Conservation (phyloP, 2,888 invertebrate genomes). For the Lithophane leautieri region DNA sequence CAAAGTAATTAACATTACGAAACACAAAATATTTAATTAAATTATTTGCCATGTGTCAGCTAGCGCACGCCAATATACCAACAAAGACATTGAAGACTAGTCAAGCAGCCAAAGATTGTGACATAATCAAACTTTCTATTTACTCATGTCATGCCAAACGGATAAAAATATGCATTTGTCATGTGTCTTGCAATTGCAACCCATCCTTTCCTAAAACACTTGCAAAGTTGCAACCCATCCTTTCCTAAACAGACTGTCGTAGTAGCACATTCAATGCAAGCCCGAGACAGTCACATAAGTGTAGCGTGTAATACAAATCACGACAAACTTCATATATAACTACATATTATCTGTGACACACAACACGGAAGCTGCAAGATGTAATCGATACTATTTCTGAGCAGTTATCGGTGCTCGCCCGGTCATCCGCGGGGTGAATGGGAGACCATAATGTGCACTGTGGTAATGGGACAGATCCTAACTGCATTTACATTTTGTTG, state of each 20-base stretch:
- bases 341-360: conserved; percentile 39
- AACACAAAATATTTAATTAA: no score
- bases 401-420: conserved; percentile 55
- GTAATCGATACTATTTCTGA: conserved; percentile 68
- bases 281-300: conserved; percentile 5
- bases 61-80: no score
- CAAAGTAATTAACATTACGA: no score
- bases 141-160: background rate
- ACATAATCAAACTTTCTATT: background rate
- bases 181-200: background rate
- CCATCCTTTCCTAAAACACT: background rate
- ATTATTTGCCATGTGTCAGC: no score
- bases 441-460: conserved; percentile 10
- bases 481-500: background rate
- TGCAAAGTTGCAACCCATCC: no score
- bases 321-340: conserved; percentile 14
- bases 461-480: conserved; percentile 5
- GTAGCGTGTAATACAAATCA: conserved; percentile 22
- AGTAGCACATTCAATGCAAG: background rate
- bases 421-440: conserved; percentile 60
- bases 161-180: no score
- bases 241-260: background rate
- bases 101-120: background rate
- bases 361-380: conserved; percentile 54
- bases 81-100: no score